Conservation (phyloP, 2,797 vertebrate genomes). For the Hypotaenidia philippensis region DNA sequence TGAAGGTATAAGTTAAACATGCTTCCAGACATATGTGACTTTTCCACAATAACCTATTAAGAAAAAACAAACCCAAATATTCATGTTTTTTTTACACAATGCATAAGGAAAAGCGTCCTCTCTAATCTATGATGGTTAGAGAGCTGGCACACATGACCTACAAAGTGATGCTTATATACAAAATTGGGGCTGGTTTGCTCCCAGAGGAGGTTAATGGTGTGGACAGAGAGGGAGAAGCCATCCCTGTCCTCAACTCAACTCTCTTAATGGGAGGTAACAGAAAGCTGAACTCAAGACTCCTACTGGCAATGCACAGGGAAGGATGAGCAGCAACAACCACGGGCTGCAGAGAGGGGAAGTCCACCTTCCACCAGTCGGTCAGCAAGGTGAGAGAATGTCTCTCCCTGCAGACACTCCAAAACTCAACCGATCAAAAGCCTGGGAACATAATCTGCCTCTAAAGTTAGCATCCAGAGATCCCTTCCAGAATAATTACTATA, state of each 20-base stretch:
- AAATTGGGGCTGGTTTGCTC: neutral
- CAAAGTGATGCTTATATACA: neutral
- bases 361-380: neutral
- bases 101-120: neutral
- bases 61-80: neutral
- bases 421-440: neutral
- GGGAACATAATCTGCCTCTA: neutral
- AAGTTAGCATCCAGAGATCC: neutral
- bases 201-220: neutral
- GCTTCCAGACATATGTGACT: conserved; percentile 90
- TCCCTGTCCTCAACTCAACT: neutral
- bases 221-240: neutral
- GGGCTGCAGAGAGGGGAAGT: neutral
- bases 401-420: neutral
- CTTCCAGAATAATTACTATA: neutral
- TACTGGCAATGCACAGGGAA: neutral
- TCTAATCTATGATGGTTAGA: neutral
- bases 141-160: neutral
- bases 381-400: neutral
- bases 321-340: neutral
- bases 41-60: conserved; percentile 89
- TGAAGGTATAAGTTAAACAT: conserved; percentile 96
- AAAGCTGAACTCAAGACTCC: neutral
- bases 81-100: neutral
- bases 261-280: neutral